These are phyloP conservation scores for Pomacea maculata DNA, from an alignment of 1,140 invertebrate species.

Conservation along the genomic window DNA sequence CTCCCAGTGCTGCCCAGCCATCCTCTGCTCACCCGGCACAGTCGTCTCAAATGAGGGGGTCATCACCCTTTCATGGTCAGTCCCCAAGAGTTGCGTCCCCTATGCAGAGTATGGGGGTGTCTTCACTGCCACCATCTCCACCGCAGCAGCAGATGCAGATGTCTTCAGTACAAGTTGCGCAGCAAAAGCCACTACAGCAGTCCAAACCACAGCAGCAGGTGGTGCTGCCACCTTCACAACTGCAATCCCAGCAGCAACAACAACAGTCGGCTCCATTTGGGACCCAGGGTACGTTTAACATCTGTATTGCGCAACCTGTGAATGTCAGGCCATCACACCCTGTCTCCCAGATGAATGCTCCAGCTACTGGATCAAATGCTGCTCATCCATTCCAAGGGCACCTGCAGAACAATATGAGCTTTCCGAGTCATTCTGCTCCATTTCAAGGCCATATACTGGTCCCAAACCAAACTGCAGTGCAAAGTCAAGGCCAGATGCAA, in stretches of 20 bases:
- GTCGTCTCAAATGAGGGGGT: conserved; percentile 5
- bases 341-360: too few relatives aligned
- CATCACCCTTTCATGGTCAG: conserved; percentile 13
- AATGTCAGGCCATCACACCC: too few relatives aligned
- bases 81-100: conserved; percentile 25
- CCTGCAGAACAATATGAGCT: too few relatives aligned
- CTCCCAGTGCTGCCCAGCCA: conserved; percentile 11
- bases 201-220: conserved; percentile 31
- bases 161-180: background rate
- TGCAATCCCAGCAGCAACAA: conserved; percentile 35
- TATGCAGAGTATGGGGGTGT: conserved; percentile 19
- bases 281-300: too few relatives aligned
- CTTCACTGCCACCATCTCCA: conserved; percentile 26
- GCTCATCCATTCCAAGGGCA: too few relatives aligned
- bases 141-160: conserved; percentile 35
- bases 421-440: too few relatives aligned
- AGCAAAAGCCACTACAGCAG: conserved; percentile 38
- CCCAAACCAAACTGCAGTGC: too few relatives aligned
- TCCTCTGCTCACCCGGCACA: conserved; percentile 21
- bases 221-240: conserved; percentile 23
- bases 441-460: too few relatives aligned
- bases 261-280: conserved; percentile 26
- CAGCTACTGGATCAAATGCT: too few relatives aligned
- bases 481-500: too few relatives aligned
- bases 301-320: too few relatives aligned